Evolutionary conservation across 2,113 vertebrate genomes (phyloP), one percentile per base, ranked within the genome.

Genomic region (Nettapus auritus): DNA sequence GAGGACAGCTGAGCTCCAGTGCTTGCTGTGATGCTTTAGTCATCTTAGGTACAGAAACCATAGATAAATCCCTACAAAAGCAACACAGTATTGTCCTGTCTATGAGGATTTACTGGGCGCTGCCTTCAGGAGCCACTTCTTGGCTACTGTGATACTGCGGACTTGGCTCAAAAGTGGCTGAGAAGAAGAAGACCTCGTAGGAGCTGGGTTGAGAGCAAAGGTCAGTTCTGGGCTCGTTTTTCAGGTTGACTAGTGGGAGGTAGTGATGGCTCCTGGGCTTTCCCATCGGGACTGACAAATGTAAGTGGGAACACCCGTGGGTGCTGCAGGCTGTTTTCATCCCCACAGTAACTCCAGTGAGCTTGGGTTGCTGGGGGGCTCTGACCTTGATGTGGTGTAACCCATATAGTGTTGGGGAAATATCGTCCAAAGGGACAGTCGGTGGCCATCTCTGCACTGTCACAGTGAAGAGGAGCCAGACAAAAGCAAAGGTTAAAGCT

Each of bases 341-440:
- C 40, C 55, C 21, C 55, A 46, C 19, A 16, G 6, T 56, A 88
- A 19, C 59, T 80, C 7, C 55, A 69, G 18, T 31, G 84, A 79
- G 21, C 44, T 77, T 40, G 55, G 33, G 40, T 18, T 83, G 40
- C 64, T 42, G 38, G 31, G 44, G 82, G 50, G 23, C n/a, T 91
- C 63, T 80, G 63, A 67, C 17, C 20, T 28, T 3, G 11, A n/a
- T 0, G 5, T 0, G 5, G 23, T 31, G 60, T 33, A 66, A 66
- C 36, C 28, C 63, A 14, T 14, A 8, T 5, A 77, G 68, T 0
- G 0, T 1, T 67, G 17, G 5, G 38, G 48, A 26, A 67, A 38
- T 29, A 28, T 40, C 13, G 53, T 55, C 70, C 55, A 34, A 48
- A 73, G 13, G 50, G 46, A 38, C 33, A 63, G 40, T 11, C 2